Percentiles rank a stretch among this genome's conserved stretches.
These are phyloP conservation scores for Acronicta aceris DNA, from an alignment of 2,888 invertebrate species.

Conservation along the genomic window DNA sequence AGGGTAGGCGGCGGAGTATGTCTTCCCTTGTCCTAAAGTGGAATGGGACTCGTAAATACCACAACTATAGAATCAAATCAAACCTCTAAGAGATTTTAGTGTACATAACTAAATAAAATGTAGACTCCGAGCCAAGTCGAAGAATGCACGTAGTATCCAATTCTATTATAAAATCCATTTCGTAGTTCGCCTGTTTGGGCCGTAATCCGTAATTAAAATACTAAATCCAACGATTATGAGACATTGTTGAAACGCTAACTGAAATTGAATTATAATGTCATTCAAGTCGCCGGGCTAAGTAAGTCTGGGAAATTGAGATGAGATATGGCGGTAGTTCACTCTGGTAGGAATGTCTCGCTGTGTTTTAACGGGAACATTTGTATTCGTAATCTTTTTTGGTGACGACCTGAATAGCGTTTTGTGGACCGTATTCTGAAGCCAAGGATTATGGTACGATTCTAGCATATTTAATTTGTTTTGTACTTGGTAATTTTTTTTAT, in stretches of 20 bases:
- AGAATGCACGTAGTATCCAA: slow-evolving; percentile 16
- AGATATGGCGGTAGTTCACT: slow-evolving; percentile 7
- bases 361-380: background rate
- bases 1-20: no score
- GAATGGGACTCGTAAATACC: no score
- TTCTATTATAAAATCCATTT: slow-evolving; percentile 43
- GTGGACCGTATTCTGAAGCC: background rate
- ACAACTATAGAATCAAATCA: slow-evolving; percentile 11
- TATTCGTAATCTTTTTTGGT: background rate
- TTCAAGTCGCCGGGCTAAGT: slow-evolving; percentile 9
- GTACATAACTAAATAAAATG: slow-evolving; percentile 11
- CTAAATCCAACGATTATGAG: slow-evolving; percentile 47
- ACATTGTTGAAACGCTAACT: slow-evolving; percentile 38
- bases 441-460: slow-evolving; percentile 1
- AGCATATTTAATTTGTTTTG: background rate
- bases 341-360: background rate
- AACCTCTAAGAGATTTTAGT: background rate
- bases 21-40: no score
- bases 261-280: slow-evolving; percentile 48
- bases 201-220: slow-evolving; percentile 51
- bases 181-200: slow-evolving; percentile 31
- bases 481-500: background rate
- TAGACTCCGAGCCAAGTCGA: slow-evolving; percentile 4
- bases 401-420: slow-evolving; percentile 1
- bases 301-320: slow-evolving; percentile 2